These are phyloP conservation scores for Papilio xuthus DNA, from an alignment of 1,140 invertebrate genomes.

Conservation along the genomic window DNA sequence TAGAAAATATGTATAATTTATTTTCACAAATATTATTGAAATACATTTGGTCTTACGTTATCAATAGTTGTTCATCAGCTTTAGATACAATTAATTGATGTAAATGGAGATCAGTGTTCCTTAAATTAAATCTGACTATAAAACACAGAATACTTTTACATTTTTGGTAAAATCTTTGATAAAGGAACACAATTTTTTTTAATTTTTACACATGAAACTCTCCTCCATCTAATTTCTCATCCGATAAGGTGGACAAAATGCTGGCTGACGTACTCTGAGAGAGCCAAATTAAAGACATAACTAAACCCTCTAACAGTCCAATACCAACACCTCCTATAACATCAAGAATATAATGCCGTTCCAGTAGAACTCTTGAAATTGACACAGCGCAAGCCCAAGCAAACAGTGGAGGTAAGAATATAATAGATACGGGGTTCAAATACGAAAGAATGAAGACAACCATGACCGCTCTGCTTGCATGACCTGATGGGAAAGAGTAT, in stretches of 20 bases:
- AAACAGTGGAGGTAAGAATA: slow-evolving; percentile 84
- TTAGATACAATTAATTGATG: not conserved
- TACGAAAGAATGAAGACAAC: slow-evolving; percentile 87
- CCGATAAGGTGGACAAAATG: slow-evolving; percentile 70
- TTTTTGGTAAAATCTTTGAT: slow-evolving; percentile 17
- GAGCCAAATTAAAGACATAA: slow-evolving; percentile 87
- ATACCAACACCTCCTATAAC: slow-evolving; percentile 88
- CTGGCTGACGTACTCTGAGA: slow-evolving; percentile 69
- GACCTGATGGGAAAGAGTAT: slow-evolving; percentile 98
- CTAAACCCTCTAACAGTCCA: slow-evolving; percentile 88
- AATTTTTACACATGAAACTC: slow-evolving; percentile 71
- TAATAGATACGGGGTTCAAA: slow-evolving; percentile 83
- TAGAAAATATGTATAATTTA: no score
- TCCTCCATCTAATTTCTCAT: slow-evolving; percentile 76
- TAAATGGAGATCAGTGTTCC: not conserved
- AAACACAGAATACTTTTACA: not conserved
- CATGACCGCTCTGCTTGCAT: slow-evolving; percentile 93
- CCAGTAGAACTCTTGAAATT: slow-evolving; percentile 88
- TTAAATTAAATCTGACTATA: not conserved
- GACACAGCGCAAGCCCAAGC: slow-evolving; percentile 90
- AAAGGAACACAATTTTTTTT: not conserved
- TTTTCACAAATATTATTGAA: no score
- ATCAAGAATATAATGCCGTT: slow-evolving; percentile 94
- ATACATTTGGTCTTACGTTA: not conserved
- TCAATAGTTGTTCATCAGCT: not conserved